Evolutionary conservation across 2,113 vertebrate species (phyloP), one percentile per base, ranked within the genome.

Genomic region (Sinocyclocheilus rhinocerous): DNA sequence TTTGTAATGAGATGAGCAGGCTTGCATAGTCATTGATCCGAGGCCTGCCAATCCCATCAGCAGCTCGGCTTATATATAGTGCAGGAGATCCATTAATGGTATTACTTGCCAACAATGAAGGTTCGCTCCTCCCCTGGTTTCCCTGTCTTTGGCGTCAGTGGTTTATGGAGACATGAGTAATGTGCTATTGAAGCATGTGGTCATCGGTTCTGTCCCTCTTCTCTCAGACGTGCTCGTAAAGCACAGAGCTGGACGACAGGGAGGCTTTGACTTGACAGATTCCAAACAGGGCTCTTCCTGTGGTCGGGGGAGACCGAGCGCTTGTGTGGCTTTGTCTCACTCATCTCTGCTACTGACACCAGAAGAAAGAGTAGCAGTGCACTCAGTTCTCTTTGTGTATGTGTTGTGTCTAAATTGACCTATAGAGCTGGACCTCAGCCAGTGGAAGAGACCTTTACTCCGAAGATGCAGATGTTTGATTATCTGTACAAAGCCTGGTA

Each of bases 11-110:
- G 18, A 73, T 48, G 69, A 52, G 57, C 76, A 52, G 59, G 39
- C 45, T 70, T 52, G 81, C 18, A 6, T 52, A 70, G 45, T 81
- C 84, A 84, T 88, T 84, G 84, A 77, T 79, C 72, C 84, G 22
- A 88, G 76, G 29, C 48, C 61, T 84, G 20, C 67, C 89, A 90
- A 87, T 90, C 90, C 86, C 75, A 70, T 86, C 84, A 78, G 79
- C 24, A 76, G 59, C 78, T 85, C 33, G 76, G 45, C 59, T 45
- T 69, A 84, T 87, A 89, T 86, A 86, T 86, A 89, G 87, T 39
- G 16, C 13, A 81, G 50, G 57, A 87, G 84, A 84, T 86, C 86
- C 86, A 63, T 69, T 90, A 84, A 89, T 76, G 76, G 70, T 39
- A 90, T 88, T 90, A 89, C 83, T 83, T 65, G 59, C 65, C 70